Conservation (phyloP, 2,888 invertebrate species). For the Stenoptilia bipunctidactyla region DNA sequence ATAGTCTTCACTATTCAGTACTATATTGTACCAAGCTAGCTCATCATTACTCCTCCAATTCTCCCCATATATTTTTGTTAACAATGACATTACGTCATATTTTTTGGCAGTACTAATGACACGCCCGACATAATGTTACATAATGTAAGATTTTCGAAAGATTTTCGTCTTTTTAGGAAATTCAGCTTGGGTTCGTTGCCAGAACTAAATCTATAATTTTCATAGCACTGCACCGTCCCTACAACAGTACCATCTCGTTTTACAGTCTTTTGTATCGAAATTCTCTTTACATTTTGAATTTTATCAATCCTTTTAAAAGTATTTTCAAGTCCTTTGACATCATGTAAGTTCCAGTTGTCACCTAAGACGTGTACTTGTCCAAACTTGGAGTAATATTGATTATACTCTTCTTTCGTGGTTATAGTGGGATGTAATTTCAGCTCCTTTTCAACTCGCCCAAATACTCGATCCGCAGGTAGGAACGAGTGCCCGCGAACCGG, state of each 20-base stretch:
- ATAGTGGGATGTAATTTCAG: neutral
- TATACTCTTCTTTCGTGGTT: neutral
- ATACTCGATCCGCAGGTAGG: slow-evolving; percentile 1
- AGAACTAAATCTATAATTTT: neutral
- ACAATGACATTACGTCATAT: no score
- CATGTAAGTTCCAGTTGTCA: neutral
- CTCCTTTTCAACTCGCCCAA: slow-evolving; percentile 1
- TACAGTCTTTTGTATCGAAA: neutral
- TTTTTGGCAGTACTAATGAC: neutral
- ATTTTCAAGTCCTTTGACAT: neutral
- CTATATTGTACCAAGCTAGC: neutral
- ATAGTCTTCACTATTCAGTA: no score
- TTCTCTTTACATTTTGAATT: neutral
- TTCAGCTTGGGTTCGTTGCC: no score
- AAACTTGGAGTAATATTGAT: neutral
- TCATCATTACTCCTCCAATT: no score
- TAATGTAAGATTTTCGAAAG: no score
- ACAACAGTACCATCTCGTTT: no score
- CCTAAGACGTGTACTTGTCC: neutral
- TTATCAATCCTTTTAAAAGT: neutral
- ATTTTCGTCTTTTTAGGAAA: no score
- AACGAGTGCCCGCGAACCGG: neutral
- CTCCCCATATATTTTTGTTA: neutral
- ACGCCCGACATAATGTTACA: neutral
- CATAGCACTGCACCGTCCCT: neutral